Evolutionary conservation across 23 tunicate species (phyloP).

Genomic region (Oikopleura albicans): DNA sequence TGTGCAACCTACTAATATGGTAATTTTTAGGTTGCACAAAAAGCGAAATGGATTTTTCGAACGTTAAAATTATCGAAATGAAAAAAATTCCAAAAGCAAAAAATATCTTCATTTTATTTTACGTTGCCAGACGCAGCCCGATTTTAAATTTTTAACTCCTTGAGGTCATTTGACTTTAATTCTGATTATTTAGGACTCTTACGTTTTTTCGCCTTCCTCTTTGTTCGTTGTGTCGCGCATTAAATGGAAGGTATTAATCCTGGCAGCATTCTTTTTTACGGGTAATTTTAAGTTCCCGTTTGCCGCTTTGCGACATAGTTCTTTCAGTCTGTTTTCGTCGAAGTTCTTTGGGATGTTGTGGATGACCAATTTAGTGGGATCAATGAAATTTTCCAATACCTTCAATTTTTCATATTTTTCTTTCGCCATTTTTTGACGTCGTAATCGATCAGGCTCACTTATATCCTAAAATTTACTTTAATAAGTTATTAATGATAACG

Average conservation of each 20-base stretch:
- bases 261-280: slow-evolving; percentile 21
- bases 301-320: slow-evolving; percentile 22
- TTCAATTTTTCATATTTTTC: slow-evolving; percentile 50
- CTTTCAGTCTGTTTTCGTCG: slow-evolving; percentile 24
- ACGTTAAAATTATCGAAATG: too few species aligned
- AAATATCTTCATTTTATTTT: too few species aligned
- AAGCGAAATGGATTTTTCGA: too few species aligned
- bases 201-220: too few species aligned
- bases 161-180: too few species aligned
- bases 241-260: neutral
- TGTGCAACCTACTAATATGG: too few species aligned
- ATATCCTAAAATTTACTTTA: neutral
- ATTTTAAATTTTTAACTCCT: too few species aligned
- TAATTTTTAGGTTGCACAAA: too few species aligned
- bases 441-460: neutral
- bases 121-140: too few species aligned
- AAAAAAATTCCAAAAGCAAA: too few species aligned
- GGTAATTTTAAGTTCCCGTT: slow-evolving; percentile 16
- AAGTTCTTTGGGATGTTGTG: slow-evolving; percentile 60
- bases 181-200: too few species aligned
- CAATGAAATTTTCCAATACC: slow-evolving; percentile 49
- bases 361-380: slow-evolving; percentile 43
- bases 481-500: too few species aligned
- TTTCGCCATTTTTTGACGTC: slow-evolving; percentile 40
- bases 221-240: neutral